phyloP scores from a whole-genome alignment of 53 echinoderm and acorn worm genomes.

The Mesocentrotus franciscanus region DNA sequence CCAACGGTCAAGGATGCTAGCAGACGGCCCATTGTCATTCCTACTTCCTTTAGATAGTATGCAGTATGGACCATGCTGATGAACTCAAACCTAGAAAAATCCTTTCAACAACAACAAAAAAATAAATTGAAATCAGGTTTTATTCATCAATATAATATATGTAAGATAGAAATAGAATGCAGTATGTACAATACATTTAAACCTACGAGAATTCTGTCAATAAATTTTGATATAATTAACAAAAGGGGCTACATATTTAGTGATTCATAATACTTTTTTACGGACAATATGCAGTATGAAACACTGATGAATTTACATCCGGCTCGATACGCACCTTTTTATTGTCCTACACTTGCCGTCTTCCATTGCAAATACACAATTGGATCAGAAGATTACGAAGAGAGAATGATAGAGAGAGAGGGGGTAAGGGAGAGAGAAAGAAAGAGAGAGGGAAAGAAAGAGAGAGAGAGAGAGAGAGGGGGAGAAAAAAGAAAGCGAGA shows the following conservation, averaged over 20 bases:
- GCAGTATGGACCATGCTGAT: slow-evolving; percentile 1
- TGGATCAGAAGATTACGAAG: not conserved
- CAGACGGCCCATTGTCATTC: not conserved
- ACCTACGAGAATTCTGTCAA: no score
- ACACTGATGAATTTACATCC: no score
- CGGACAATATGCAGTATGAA: no score
- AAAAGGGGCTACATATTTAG: no score
- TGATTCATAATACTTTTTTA: no score
- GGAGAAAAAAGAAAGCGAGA: not conserved
- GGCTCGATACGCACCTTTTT: not conserved
- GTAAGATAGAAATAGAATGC: no score
- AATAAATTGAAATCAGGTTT: no score
- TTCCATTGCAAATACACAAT: not conserved
- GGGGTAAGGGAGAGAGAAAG: not conserved
- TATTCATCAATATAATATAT: no score
- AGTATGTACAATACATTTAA: no score
- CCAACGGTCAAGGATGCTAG: slow-evolving; percentile 1
- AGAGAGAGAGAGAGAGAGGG: no score
- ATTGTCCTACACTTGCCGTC: not conserved
- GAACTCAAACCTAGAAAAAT: not conserved
- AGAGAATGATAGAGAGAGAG: not conserved
- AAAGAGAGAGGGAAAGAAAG: not conserved
- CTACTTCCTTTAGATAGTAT: not conserved
- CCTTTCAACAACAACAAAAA: not conserved
- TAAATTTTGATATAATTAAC: no score